Percentiles rank a stretch among this genome's conserved stretches.
Evolutionary conservation across 2,888 invertebrate species (phyloP).

Genomic region (Phanerotoma sp.): DNA sequence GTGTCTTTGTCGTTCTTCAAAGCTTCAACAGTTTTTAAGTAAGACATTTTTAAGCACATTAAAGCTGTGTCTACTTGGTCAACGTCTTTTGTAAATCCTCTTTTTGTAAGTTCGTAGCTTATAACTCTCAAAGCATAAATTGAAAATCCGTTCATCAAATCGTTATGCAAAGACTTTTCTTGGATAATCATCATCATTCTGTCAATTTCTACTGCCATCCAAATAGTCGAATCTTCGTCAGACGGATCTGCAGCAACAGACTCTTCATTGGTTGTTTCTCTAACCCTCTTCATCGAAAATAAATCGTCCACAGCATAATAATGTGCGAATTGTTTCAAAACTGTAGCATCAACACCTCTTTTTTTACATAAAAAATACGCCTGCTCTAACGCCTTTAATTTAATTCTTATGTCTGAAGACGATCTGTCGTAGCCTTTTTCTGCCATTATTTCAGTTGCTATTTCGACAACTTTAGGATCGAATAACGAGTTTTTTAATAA

Average conservation of each 20-base stretch:
- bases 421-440: slow-evolving; percentile 36
- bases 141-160: slow-evolving; percentile 32
- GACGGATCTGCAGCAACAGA: background rate
- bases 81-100: slow-evolving; percentile 31
- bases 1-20: slow-evolving; percentile 26
- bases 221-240: slow-evolving; percentile 21
- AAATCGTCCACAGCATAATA: slow-evolving; percentile 34
- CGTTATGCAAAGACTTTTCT: slow-evolving; percentile 31
- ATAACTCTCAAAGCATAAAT: slow-evolving; percentile 32
- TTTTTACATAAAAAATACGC: slow-evolving; percentile 32
- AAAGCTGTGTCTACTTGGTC: slow-evolving; percentile 36
- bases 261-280: background rate
- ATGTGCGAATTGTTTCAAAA: slow-evolving; percentile 31
- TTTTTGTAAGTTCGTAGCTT: slow-evolving; percentile 29
- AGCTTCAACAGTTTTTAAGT: slow-evolving; percentile 34
- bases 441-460: slow-evolving; percentile 24
- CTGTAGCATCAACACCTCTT: slow-evolving; percentile 19
- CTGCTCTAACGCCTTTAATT: slow-evolving; percentile 36
- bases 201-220: slow-evolving; percentile 36
- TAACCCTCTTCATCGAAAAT: slow-evolving; percentile 15
- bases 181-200: slow-evolving; percentile 34
- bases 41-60: slow-evolving; percentile 33
- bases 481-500: slow-evolving; percentile 17
- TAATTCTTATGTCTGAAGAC: slow-evolving; percentile 36
- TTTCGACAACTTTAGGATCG: slow-evolving; percentile 13